Conservation (phyloP, 2,113 vertebrate species). For the Clarias gariepinus region DNA sequence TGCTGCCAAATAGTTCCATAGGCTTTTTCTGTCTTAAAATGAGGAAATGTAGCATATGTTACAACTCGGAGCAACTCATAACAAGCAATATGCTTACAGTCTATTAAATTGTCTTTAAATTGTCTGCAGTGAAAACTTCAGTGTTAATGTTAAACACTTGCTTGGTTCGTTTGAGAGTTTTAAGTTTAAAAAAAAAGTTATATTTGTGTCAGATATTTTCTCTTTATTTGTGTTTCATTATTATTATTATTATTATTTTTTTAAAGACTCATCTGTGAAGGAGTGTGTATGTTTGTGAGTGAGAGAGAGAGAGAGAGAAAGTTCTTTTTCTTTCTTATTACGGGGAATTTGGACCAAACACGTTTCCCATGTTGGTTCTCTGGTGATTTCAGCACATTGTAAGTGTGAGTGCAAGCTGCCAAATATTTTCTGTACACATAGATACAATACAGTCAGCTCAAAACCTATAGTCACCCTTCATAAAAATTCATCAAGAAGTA, state of each 20-base stretch:
- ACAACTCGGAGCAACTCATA: slow-evolving; percentile 31
- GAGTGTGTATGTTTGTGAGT: neutral
- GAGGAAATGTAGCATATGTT: slow-evolving; percentile 22
- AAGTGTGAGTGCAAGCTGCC: neutral
- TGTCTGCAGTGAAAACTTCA: neutral
- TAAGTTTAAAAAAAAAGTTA: neutral
- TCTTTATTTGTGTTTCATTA: no score
- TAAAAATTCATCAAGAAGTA: neutral
- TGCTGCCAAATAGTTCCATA: neutral
- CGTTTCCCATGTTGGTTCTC: neutral
- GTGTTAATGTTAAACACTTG: neutral
- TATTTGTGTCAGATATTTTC: neutral
- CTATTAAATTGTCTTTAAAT: neutral
- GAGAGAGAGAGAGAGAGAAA: neutral
- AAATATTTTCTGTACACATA: neutral
- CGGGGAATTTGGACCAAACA: slow-evolving; percentile 18
- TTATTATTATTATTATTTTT: neutral
- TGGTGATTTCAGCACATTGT: neutral
- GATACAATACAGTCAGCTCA: neutral
- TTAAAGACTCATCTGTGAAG: neutral
- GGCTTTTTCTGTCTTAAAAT: slow-evolving; percentile 4
- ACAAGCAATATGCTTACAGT: slow-evolving; percentile 53
- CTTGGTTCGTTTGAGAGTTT: neutral
- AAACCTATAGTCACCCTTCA: neutral
- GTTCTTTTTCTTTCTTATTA: neutral